phyloP scores from a whole-genome alignment of 2,888 invertebrate species.

The Spilosoma lubricipeda region DNA sequence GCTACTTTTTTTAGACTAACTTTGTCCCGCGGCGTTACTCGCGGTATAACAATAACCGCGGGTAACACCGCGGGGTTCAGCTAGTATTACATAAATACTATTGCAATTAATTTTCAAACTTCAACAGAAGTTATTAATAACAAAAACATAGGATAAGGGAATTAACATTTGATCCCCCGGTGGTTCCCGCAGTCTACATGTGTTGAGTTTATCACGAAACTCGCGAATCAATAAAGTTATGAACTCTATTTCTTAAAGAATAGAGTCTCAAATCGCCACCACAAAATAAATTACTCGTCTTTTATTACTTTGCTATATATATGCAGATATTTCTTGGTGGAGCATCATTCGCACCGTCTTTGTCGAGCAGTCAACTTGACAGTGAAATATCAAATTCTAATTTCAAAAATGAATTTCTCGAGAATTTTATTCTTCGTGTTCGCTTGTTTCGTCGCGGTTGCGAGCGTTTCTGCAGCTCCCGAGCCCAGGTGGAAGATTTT shows the following conservation, averaged over 20 bases:
- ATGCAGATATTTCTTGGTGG: neutral
- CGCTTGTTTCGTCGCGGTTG: slow-evolving; percentile 57
- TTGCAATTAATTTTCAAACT: neutral
- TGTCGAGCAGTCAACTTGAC: neutral
- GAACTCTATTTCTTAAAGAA: neutral
- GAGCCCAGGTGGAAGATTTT: slow-evolving; percentile 66
- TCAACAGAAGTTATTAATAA: slow-evolving; percentile 3
- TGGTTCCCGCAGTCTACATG: slow-evolving; percentile 21
- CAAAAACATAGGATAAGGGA: slow-evolving; percentile 36
- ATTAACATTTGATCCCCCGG: slow-evolving; percentile 33
- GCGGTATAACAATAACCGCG: too few species aligned
- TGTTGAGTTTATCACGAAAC: slow-evolving; percentile 26
- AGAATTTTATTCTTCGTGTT: slow-evolving; percentile 63
- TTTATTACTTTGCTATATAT: slow-evolving; percentile 5
- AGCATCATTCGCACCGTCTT: slow-evolving; percentile 14
- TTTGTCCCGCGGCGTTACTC: too few species aligned
- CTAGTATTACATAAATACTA: neutral
- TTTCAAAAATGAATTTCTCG: slow-evolving; percentile 61
- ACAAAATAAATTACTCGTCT: neutral
- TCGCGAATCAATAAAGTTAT: neutral
- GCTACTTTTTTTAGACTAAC: too few species aligned
- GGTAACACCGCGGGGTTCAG: too few species aligned
- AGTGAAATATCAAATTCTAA: neutral
- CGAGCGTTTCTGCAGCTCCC: slow-evolving; percentile 55
- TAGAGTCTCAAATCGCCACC: neutral